Evolutionary conservation across 2,113 vertebrate genomes (phyloP).

Genomic region (Mustela lutreola): DNA sequence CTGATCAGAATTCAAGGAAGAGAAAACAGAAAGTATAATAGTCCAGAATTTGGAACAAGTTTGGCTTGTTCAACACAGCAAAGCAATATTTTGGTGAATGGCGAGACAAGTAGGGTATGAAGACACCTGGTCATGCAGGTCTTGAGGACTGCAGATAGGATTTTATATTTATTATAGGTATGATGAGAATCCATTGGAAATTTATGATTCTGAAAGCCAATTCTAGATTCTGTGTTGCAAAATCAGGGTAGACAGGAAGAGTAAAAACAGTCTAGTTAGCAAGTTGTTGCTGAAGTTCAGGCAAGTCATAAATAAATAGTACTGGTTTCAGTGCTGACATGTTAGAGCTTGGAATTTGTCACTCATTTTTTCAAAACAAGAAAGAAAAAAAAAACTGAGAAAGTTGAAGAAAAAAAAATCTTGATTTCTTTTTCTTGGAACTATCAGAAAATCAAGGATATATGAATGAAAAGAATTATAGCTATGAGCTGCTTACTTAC

Average conservation of each 20-base stretch:
- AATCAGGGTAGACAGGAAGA: background rate
- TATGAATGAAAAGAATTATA: background rate
- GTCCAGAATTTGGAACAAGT: background rate
- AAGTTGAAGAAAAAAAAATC: background rate
- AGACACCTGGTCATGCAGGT: background rate
- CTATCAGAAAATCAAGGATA: background rate
- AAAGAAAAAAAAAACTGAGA: background rate
- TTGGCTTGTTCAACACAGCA: background rate
- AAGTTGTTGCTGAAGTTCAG: background rate
- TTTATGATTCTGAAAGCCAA: background rate
- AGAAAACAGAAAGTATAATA: background rate
- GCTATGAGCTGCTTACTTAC: background rate
- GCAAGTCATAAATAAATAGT: background rate
- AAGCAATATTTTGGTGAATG: background rate
- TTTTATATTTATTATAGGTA: background rate
- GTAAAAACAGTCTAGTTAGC: background rate
- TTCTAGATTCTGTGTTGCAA: background rate
- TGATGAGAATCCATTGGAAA: background rate
- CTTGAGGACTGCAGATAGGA: background rate
- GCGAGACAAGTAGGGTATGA: background rate
- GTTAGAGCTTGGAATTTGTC: background rate
- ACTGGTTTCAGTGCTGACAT: background rate
- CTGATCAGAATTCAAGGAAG: background rate
- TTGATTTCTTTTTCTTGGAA: background rate
- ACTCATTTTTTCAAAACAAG: background rate